Percentiles rank a stretch among this genome's conserved stretches.
phyloP scores from a whole-genome alignment of 1,140 invertebrate species.

The Trichonephila clavipes region DNA sequence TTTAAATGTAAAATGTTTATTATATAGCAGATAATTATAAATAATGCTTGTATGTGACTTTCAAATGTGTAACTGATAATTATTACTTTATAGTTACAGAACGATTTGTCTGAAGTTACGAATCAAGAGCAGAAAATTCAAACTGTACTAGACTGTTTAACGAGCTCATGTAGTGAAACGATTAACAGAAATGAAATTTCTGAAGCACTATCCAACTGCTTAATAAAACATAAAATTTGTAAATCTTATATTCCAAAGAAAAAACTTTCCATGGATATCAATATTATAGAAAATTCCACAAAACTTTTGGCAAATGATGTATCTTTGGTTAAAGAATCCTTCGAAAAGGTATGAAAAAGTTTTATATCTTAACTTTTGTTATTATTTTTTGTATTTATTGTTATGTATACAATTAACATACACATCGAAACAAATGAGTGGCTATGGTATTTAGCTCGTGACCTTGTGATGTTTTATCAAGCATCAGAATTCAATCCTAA shows the following conservation, averaged over 20 bases:
- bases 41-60: no score
- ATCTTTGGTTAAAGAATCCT: background rate
- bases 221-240: background rate
- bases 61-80: no score
- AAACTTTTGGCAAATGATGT: constrained; percentile 33
- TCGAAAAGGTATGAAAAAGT: background rate
- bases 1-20: no score
- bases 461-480: no score
- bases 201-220: background rate
- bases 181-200: background rate
- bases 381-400: no score
- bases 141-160: background rate
- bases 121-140: background rate
- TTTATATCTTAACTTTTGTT: background rate
- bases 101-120: background rate
- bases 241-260: background rate
- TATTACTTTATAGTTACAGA: background rate
- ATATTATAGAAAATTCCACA: background rate
- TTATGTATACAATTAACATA: no score
- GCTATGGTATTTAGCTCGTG: no score
- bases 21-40: no score
- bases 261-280: constrained; percentile 5
- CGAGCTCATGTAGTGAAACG: background rate
- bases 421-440: no score
- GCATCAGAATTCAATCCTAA: no score